Evolutionary conservation across 2,888 invertebrate species (phyloP).

Genomic region (Drosophila algonquin): DNA sequence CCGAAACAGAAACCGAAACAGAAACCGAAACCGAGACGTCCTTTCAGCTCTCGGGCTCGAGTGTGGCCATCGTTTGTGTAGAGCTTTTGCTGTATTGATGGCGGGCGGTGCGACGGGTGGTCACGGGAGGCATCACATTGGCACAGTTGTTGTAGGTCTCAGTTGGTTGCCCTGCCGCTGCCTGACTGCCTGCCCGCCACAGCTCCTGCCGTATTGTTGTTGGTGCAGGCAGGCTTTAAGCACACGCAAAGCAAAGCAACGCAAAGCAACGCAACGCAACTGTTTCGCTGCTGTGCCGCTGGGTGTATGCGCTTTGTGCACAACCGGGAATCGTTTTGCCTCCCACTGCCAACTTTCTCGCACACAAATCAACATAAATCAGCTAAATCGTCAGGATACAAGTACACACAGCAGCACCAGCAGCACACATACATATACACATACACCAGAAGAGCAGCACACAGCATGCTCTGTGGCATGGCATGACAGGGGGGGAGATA

Average conservation of each 20-base stretch:
- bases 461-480: background rate
- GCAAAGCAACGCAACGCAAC: constrained; percentile 17
- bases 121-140: constrained; percentile 38
- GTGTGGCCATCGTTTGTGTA: constrained; percentile 26
- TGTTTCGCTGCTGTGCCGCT: constrained; percentile 42
- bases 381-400: constrained; percentile 74
- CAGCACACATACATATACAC: constrained; percentile 26
- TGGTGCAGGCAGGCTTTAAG: constrained; percentile 61
- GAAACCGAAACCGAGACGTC: no score
- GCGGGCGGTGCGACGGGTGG: background rate
- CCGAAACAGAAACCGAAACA: no score
- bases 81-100: constrained; percentile 30
- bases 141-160: constrained; percentile 54
- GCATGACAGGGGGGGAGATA: background rate
- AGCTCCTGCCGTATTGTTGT: constrained; percentile 55
- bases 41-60: constrained; percentile 11
- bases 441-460: background rate
- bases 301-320: constrained; percentile 47
- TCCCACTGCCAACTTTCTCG: constrained; percentile 55
- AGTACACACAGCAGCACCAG: constrained; percentile 34
- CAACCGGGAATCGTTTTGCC: constrained; percentile 65
- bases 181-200: background rate
- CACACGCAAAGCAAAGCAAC: constrained; percentile 44
- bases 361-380: constrained; percentile 78
- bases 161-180: constrained; percentile 43